These are phyloP conservation scores for Cecropterus lyciades DNA, from an alignment of 1,140 invertebrate species.

Conservation along the genomic window DNA sequence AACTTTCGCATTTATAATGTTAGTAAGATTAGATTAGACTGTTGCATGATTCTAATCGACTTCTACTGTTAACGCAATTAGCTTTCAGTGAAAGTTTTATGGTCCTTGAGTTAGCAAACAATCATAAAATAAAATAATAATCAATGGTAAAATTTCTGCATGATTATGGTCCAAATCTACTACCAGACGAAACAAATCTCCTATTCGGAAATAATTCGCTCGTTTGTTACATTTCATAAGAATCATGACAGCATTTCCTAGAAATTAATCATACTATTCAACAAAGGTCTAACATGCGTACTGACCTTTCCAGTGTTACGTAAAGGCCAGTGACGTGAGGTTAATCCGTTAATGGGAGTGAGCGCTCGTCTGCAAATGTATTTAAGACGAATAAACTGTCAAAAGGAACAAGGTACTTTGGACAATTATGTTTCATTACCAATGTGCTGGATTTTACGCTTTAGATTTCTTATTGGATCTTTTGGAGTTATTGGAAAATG, in stretches of 20 bases:
- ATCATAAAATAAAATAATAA: too few species aligned
- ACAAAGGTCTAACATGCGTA: neutral
- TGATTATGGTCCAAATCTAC: too few species aligned
- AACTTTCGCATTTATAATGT: too few species aligned
- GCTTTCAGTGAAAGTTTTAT: too few species aligned
- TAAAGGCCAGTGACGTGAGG: conserved; percentile 16
- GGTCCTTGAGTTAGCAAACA: too few species aligned
- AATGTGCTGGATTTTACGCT: conserved; percentile 11
- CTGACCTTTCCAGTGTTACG: neutral
- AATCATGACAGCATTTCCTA: too few species aligned
- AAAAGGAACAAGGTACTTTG: conserved; percentile 22
- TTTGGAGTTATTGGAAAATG: neutral
- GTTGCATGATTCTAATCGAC: too few species aligned
- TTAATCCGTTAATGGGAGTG: conserved; percentile 16
- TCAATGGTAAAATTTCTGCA: too few species aligned
- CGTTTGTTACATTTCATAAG: neutral
- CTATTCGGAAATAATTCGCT: too few species aligned
- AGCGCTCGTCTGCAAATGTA: conserved; percentile 14
- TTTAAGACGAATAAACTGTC: conserved; percentile 25
- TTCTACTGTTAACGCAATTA: too few species aligned
- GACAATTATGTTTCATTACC: conserved; percentile 23
- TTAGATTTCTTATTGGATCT: conserved; percentile 2
- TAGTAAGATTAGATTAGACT: too few species aligned
- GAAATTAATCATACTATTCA: neutral
- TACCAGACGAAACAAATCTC: too few species aligned